Evolutionary conservation across 2,113 vertebrate genomes (phyloP), one percentile per base, ranked within the genome.

Genomic region (Lamprologus tigripictilis): DNA sequence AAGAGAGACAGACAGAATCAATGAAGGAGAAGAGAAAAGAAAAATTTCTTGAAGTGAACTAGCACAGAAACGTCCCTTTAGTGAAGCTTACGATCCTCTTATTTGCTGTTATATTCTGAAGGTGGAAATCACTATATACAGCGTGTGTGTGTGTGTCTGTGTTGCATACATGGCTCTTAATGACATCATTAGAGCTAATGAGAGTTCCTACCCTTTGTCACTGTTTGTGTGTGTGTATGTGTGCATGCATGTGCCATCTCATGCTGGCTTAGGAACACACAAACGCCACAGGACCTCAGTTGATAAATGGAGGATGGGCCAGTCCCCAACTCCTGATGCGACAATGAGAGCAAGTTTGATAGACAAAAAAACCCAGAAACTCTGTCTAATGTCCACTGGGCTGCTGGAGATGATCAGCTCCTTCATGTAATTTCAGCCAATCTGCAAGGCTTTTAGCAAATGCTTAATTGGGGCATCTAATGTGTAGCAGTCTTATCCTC

Each of bases 161-260:
- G 87, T 86, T 68, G 82, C 84, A 85, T 93, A 87, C 55, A 82
- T 84, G 89, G 83, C 68, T 90, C 91, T 91, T 96, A 96, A 96
- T 95, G 93, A 94, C 92, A 96, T 95, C 92, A 94, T 96, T 96
- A 95, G 93, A 91, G 92, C 92, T 96, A 97, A 96, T 96, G 92
- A 95, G 91, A 88, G 87, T 88, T 89, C 92, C 89, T 89, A 94
- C 88, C 91, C 93, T 93, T 95, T 95, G 93, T 92, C 89, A 92
- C 86, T 85, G 71, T 54, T 58, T 89, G 88, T 90, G 89, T 78
- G 53, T 81, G 80, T 90, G 80, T 85, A 37, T 89, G 66, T 76
- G 76, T 85, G 78, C 14, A 10, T 80, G 76, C 45, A 82, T 89
- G 84, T 84, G 88, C 51, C 76, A 83, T 86, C 81, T 91, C 94